These are phyloP conservation scores for Daboia siamensis DNA, from an alignment of 2,113 vertebrate genomes.

Conservation along the genomic window DNA sequence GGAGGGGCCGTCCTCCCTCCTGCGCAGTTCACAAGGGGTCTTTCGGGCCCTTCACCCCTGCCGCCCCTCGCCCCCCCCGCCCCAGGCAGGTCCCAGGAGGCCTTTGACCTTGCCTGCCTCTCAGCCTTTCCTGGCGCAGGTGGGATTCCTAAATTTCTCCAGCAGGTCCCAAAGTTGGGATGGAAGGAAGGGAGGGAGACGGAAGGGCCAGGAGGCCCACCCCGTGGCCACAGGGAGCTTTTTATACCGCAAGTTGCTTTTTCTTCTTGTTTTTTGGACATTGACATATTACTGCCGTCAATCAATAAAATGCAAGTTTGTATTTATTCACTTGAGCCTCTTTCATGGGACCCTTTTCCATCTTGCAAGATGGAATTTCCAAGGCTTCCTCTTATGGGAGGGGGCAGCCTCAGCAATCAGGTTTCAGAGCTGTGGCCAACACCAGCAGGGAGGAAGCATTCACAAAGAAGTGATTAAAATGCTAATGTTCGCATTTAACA, in stretches of 20 bases:
- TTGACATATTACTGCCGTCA: neutral
- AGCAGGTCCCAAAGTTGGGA: neutral
- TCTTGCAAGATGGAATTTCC: neutral
- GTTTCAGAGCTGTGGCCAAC: neutral
- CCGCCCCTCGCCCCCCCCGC: neutral
- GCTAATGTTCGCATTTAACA: neutral
- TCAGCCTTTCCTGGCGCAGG: neutral
- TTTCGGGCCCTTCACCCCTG: neutral
- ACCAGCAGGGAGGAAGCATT: neutral
- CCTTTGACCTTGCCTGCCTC: neutral
- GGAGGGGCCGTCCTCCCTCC: neutral
- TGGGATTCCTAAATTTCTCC: neutral
- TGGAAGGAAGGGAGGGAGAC: neutral
- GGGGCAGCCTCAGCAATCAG: neutral
- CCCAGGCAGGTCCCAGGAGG: neutral
- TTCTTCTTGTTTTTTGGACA: neutral
- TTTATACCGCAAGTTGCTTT: neutral
- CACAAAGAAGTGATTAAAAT: neutral
- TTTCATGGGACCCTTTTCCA: neutral
- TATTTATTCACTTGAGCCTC: neutral
- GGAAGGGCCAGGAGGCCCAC: neutral
- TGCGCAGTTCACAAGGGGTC: neutral
- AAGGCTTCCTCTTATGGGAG: neutral
- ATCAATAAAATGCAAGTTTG: neutral
- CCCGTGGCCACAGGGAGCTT: neutral